Conservation (phyloP, 2,797 vertebrate genomes). For the Halcyon badia region DNA sequence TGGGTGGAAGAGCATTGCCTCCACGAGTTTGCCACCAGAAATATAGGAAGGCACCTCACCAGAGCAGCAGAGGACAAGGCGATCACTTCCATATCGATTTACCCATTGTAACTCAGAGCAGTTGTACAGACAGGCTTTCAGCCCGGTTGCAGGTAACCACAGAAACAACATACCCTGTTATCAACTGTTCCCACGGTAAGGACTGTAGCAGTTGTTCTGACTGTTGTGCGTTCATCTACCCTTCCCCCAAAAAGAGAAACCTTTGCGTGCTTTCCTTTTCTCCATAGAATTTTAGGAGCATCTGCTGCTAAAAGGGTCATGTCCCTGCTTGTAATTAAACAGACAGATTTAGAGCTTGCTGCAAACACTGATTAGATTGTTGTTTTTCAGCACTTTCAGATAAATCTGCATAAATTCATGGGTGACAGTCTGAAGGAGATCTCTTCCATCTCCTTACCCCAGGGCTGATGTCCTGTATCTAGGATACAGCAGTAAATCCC, state of each 20-base stretch:
- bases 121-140: background rate
- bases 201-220: background rate
- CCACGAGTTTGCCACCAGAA: accelerated
- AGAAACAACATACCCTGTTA: background rate
- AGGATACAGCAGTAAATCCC: constrained; percentile 36
- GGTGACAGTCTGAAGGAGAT: background rate
- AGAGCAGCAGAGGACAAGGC: background rate
- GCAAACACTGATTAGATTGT: background rate
- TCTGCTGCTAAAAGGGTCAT: background rate
- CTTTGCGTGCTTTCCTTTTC: background rate
- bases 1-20: background rate
- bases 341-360: background rate
- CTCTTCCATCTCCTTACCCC: background rate
- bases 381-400: constrained; percentile 42
- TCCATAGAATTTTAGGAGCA: background rate
- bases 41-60: background rate
- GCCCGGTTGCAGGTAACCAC: constrained; percentile 11
- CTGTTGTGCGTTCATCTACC: background rate
- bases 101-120: background rate
- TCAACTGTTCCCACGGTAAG: background rate
- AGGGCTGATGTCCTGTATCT: background rate
- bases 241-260: background rate
- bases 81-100: background rate
- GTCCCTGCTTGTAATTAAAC: background rate
- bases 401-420: constrained; percentile 33